A percentile compares a stretch with the other conserved stretches of the same genome.
Evolutionary conservation across 2,113 vertebrate species (phyloP).

Genomic region (Periophthalmus modestus): DNA sequence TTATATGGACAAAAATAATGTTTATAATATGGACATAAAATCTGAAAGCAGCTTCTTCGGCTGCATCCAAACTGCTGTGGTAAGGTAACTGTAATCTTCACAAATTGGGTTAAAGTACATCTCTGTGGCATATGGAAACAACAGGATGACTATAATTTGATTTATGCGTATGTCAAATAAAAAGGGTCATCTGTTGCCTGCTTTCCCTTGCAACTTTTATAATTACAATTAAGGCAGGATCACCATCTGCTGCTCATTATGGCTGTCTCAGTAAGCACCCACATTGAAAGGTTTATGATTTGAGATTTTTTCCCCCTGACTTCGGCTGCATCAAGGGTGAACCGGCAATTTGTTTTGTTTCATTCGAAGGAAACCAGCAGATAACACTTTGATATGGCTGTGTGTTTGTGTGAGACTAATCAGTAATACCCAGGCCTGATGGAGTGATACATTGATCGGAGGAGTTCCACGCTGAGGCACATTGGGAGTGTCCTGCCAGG

Average conservation of each 20-base stretch:
- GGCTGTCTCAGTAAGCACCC: conserved; percentile 20
- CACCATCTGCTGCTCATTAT: conserved; percentile 62
- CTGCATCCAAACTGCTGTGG: not conserved
- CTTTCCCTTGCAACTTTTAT: conserved; percentile 58
- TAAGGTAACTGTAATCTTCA: conserved; percentile 19
- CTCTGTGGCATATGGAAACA: conserved; percentile 17
- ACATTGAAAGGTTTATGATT: conserved; percentile 37
- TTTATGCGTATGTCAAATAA: conserved; percentile 46
- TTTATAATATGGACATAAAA: not conserved
- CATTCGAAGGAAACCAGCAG: not conserved
- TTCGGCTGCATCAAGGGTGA: conserved; percentile 1
- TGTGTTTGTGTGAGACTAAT: conserved; percentile 36
- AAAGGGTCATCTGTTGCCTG: conserved; percentile 58
- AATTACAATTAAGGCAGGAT: conserved; percentile 53
- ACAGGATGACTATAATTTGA: conserved; percentile 15
- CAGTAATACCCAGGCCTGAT: conserved; percentile 28
- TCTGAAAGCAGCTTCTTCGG: not conserved
- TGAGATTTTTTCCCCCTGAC: not conserved
- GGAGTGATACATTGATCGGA: conserved; percentile 50
- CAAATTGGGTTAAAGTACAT: conserved; percentile 15
- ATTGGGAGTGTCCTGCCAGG: conserved; percentile 34
- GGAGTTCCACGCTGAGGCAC: conserved; percentile 26
- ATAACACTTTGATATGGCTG: not conserved
- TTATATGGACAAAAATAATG: not conserved
- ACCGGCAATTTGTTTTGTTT: not conserved